These are phyloP conservation scores for Psylliodes chrysocephalus DNA, from an alignment of 2,888 invertebrate species.

Conservation along the genomic window DNA sequence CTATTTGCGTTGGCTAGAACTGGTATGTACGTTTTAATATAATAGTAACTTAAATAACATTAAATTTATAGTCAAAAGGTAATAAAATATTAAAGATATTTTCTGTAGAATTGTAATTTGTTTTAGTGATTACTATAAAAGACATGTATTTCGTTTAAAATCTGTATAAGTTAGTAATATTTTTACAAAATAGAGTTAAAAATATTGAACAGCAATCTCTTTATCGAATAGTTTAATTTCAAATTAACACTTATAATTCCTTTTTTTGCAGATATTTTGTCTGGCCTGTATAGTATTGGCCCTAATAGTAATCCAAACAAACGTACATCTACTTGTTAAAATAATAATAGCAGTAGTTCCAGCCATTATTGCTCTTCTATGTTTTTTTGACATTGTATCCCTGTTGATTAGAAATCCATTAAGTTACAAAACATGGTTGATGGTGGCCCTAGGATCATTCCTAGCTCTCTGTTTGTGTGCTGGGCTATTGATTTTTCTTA, in stretches of 20 bases:
- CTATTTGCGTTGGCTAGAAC: neutral
- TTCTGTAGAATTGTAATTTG: too few species aligned
- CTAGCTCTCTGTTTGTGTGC: constrained; percentile 2
- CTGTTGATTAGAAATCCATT: neutral
- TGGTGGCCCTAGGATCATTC: constrained; percentile 13
- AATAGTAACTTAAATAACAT: neutral
- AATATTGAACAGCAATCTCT: too few species aligned
- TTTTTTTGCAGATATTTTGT: constrained; percentile 16
- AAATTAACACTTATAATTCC: too few species aligned
- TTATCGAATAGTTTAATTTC: too few species aligned
- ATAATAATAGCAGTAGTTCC: constrained; percentile 2
- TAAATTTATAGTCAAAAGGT: neutral
- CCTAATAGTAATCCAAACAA: neutral
- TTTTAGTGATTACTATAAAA: too few species aligned
- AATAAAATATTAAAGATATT: too few species aligned
- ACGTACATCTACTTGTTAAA: constrained; percentile 8
- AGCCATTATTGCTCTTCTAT: neutral
- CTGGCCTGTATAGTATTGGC: constrained; percentile 2
- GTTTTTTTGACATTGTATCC: constrained; percentile 11
- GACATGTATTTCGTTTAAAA: too few species aligned
- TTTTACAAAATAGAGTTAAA: too few species aligned
- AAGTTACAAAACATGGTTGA: constrained; percentile 9
- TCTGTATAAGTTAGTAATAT: too few species aligned
- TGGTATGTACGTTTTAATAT: constrained; percentile 2
- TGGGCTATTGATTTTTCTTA: constrained; percentile 9